phyloP scores from a whole-genome alignment of 2,113 vertebrate genomes.

The Hemicordylus capensis region DNA sequence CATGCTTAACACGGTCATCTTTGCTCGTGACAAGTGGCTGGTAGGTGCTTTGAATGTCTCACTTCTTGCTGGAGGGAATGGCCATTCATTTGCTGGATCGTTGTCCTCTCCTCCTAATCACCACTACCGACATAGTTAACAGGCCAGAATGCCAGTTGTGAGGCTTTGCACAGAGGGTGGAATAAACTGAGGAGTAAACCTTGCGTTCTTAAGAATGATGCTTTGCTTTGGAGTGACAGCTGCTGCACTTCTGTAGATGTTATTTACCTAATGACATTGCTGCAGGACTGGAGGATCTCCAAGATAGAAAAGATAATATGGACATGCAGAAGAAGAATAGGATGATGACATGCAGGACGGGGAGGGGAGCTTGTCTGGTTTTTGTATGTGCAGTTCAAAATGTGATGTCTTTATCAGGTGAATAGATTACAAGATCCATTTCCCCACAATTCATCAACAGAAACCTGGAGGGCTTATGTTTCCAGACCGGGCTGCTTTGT shows the following conservation, averaged over 20 bases:
- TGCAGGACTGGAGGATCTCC: conserved; percentile 41
- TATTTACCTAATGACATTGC: conserved; percentile 16
- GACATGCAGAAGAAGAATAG: conserved; percentile 44
- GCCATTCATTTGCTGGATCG: conserved; percentile 23
- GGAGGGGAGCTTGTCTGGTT: neutral
- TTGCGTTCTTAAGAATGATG: conserved; percentile 2
- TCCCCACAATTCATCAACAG: conserved; percentile 89
- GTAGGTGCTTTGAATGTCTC: conserved; percentile 75
- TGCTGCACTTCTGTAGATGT: neutral
- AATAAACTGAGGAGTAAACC: conserved; percentile 3
- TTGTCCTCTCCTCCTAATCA: conserved; percentile 11
- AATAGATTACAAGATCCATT: conserved; percentile 86
- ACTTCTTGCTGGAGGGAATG: conserved; percentile 16
- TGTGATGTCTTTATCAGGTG: conserved; percentile 87
- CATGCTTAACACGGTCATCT: conserved; percentile 98
- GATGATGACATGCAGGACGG: no score
- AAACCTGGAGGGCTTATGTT: conserved; percentile 99
- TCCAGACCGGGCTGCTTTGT: conserved; percentile 96
- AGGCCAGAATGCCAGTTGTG: conserved; percentile 11
- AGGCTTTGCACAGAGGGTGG: neutral
- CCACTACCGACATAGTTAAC: neutral
- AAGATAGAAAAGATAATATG: conserved; percentile 51
- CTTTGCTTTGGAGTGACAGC: conserved; percentile 42
- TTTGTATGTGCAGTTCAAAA: conserved; percentile 83
- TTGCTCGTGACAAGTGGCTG: conserved; percentile 98